Evolutionary conservation across 1,140 invertebrate species (phyloP), one percentile per base, ranked within the genome.

Genomic region (Coboldia fuscipes): DNA sequence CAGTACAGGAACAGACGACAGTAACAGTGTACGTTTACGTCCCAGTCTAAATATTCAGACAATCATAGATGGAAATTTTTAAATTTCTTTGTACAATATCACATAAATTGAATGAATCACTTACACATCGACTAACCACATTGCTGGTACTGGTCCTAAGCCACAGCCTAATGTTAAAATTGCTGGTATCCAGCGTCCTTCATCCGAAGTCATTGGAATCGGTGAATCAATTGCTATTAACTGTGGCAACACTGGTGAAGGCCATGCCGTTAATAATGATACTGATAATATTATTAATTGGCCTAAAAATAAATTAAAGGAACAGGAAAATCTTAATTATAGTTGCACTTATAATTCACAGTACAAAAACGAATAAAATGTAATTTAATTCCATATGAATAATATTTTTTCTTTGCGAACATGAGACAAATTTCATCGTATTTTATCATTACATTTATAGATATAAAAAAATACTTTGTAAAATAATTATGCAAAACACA

Each of bases 121-220:
- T 23, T 23, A 23, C 22, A 6, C 12, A 23, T 23, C 22, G 6
- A 23, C 12, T 23, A 12, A 6, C 6, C 6, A 23, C 12, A 23
- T 12, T 6, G 6, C 22, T 7, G 12, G 12, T 7, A 23, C 6
- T 23, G 22, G 22, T 12, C 6, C 6, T 12, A 12, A 6, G 6
- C 6, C 22, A 10, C 8, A 10, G 9, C 27, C 27, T 6, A 29
- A 5, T n/a, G 14, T 13, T 10, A n/a, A 54, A 2, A 68, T 43
- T 1, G 66, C 61, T 5, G 64, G 68, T 23, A 75, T 60, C 70
- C 70, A 75, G 4, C 71, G 70, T 23, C 62, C 67, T 50, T 74
- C 58, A 21, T 65, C 60, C 2, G 56, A 30, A 0, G 65, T 61
- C 35, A 71, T 57, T 16, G 50, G 54, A 27, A 74, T 57, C 3